phyloP scores from a whole-genome alignment of 2,888 invertebrate species.

The Trachelus troglodyta region DNA sequence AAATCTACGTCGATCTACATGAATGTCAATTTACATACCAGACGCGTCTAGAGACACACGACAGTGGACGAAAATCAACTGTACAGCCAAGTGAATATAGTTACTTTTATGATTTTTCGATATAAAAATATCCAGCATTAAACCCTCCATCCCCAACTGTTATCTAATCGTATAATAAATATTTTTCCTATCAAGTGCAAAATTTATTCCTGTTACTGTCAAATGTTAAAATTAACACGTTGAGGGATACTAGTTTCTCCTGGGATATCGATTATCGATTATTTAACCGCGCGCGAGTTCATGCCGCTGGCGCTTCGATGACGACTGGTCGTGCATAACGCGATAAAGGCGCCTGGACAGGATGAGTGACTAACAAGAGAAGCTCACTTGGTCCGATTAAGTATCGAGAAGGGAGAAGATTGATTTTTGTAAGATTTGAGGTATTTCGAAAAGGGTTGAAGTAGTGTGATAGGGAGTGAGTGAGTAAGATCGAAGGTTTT shows the following conservation, averaged over 20 bases:
- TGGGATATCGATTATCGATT: background rate
- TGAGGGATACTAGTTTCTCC: background rate
- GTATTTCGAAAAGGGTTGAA: background rate
- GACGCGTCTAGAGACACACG: background rate
- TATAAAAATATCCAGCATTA: background rate
- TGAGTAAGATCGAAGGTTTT: background rate
- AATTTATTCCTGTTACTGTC: background rate
- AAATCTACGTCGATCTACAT: background rate
- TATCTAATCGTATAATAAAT: background rate
- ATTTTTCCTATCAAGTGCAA: background rate
- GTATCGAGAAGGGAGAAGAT: background rate
- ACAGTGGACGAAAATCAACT: background rate
- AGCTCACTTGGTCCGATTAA: background rate
- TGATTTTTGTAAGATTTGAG: background rate
- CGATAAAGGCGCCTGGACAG: background rate
- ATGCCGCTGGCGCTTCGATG: background rate
- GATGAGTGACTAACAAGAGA: background rate
- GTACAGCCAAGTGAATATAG: background rate
- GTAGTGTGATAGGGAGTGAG: slow-evolving; percentile 1
- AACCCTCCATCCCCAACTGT: background rate
- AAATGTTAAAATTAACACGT: background rate
- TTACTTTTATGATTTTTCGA: too few relatives aligned
- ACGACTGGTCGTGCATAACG: background rate
- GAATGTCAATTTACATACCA: background rate
- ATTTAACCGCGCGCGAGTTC: background rate